Base-by-base conservation (phyloP, 1,140 invertebrate genomes). In the Nephotettix cincticeps region DNA sequence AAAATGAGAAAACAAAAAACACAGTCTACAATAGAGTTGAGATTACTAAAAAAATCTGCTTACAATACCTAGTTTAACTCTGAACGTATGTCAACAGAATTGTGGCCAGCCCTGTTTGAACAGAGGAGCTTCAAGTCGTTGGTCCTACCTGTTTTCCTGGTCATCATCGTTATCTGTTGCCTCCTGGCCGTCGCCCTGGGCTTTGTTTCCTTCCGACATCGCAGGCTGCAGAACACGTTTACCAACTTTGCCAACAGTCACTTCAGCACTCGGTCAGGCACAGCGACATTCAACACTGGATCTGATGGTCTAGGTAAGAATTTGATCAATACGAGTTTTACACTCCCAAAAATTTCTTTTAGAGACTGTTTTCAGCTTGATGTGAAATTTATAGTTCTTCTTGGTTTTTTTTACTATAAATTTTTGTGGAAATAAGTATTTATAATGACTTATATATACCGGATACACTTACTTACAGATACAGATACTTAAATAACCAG, bases 181-280 rank as follows among this genome's bases (percentile, higher is more conserved):
- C 2, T 61, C 6, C 27, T 74, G 25, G 85, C 84, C 27, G 86
- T 79, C 21, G 86, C 86, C 9, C 81, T 93, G 28, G 84, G 83
- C 28, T 87, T 92, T 74, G 87, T 91, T 72, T 82, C 89, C 32
- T 77, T 93, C 28, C 84, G 92, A 69, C 90, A 94, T 80, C 84
- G 89, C 69, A 85, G 91, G 68, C 82, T 95, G 25, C 88, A 92
- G 75, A 87, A 89, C 69, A 91, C 87, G 72, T 95, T 95, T 82
- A 86, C 90, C 2, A 86, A 90, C 40, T 94, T 95, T 81, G 90
- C 91, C 14, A 93, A 91, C 78, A 92, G 91, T 77, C 92, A 95
- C 79, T 96, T 96, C 78, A 90, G 94, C 82, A 91, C 90, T 23
- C 85, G 93, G 75, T 90, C 92, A 43, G 93, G 91, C 58, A 90